Conservation (phyloP, 1,140 invertebrate genomes). For the Zaprionus vittiger region DNA sequence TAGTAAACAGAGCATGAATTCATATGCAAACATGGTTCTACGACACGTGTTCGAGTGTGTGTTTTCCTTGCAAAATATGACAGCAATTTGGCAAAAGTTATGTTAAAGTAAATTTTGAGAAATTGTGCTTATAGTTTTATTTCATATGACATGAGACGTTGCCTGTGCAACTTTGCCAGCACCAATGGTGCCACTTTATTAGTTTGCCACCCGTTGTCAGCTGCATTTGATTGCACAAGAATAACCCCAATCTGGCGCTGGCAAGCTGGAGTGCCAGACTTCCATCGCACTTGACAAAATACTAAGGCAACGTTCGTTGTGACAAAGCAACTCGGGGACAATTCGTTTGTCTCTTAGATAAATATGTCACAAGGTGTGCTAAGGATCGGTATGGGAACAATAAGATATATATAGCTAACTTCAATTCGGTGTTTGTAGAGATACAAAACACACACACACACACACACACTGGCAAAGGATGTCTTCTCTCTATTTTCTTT, state of each 20-base stretch:
- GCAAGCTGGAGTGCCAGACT: not conserved
- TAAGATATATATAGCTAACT: not conserved
- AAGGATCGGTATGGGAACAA: not conserved
- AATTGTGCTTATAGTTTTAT: not conserved
- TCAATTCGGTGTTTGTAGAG: not conserved
- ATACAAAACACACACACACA: not conserved
- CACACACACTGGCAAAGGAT: conserved; percentile 38
- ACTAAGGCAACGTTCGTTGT: not conserved
- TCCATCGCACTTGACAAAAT: conserved; percentile 24
- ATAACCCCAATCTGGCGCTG: not conserved
- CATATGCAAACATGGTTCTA: not conserved
- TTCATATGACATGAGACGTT: not conserved
- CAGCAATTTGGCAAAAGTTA: conserved; percentile 4
- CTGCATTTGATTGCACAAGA: conserved; percentile 12
- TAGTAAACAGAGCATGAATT: not conserved
- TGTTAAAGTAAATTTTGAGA: not conserved
- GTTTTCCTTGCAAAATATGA: not conserved
- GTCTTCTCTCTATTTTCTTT: conserved; percentile 2
- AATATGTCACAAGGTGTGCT: conserved; percentile 25
- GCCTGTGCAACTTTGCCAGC: not conserved
- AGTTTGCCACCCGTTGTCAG: not conserved
- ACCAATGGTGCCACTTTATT: not conserved
- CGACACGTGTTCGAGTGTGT: not conserved
- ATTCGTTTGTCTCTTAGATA: conserved; percentile 21
- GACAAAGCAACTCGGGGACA: conserved; percentile 8